phyloP scores from a whole-genome alignment of 2,113 vertebrate species.

The Mionectes macconnelli region DNA sequence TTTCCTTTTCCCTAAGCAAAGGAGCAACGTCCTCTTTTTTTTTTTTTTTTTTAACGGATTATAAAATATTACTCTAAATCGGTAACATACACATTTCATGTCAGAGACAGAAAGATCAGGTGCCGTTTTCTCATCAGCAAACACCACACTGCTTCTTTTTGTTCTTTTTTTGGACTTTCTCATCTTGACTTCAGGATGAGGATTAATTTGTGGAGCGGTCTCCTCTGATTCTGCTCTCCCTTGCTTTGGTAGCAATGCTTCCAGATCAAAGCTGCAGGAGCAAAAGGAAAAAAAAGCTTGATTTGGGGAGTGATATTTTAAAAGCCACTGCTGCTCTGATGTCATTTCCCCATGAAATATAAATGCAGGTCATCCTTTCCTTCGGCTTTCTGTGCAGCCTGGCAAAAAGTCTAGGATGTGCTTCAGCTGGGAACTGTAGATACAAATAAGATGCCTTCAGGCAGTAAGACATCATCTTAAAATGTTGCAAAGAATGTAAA shows the following conservation, averaged over 20 bases:
- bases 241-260: constrained; percentile 63
- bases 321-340: neutral
- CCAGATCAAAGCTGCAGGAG: constrained; percentile 71
- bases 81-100: constrained; percentile 71
- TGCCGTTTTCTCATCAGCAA: constrained; percentile 82
- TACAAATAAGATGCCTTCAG: neutral
- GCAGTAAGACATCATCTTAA: neutral
- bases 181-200: constrained; percentile 88
- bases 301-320: neutral
- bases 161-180: constrained; percentile 88
- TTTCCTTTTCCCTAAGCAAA: neutral
- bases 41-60: neutral
- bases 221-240: constrained; percentile 78
- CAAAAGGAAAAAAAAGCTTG: neutral
- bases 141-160: constrained; percentile 94
- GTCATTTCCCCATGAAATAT: constrained; percentile 23
- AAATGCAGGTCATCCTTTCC: constrained; percentile 6
- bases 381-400: neutral
- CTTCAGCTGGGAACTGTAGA: neutral
- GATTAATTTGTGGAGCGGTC: constrained; percentile 61
- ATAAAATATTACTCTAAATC: neutral
- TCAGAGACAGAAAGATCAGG: constrained; percentile 65
- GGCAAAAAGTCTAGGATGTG: neutral
- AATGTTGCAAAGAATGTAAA: neutral
- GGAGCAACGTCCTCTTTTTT: neutral